phyloP scores from a whole-genome alignment of 2,888 invertebrate species.

The Siphlonurus alternatus region DNA sequence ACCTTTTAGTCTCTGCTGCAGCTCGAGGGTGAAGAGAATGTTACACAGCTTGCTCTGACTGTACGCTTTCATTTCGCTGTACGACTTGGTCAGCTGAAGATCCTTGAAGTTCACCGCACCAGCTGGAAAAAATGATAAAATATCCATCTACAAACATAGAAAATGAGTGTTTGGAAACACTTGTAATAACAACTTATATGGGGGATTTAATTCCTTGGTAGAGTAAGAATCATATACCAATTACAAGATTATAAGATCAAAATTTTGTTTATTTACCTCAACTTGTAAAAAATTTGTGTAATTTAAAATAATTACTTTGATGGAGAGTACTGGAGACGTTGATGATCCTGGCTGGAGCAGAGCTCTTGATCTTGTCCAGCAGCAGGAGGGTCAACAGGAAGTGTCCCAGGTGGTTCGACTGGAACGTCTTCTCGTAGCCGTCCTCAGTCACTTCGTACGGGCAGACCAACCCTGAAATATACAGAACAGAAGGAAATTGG shows the following conservation, averaged over 20 bases:
- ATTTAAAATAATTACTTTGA: no score
- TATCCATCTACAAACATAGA: neutral
- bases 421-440: slow-evolving; percentile 48
- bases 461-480: slow-evolving; percentile 20
- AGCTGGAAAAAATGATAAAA: no score
- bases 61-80: slow-evolving; percentile 20
- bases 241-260: no score
- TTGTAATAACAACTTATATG: no score
- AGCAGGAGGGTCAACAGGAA: slow-evolving; percentile 41
- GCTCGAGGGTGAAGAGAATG: no score
- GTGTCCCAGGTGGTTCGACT: slow-evolving; percentile 47
- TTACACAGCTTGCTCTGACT: slow-evolving; percentile 27
- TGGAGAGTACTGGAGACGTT: slow-evolving; percentile 42
- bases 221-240: no score
- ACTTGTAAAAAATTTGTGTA: neutral
- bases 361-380: slow-evolving; percentile 37
- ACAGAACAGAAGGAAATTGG: neutral
- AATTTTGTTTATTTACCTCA: no score
- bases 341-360: slow-evolving; percentile 39
- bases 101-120: neutral
- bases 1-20: no score
- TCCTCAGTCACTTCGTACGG: slow-evolving; percentile 41
- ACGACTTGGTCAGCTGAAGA: slow-evolving; percentile 9
- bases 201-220: no score
- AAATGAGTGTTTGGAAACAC: no score